Base-by-base conservation (phyloP, 2,113 vertebrate species). In the Butastur rufipennis region DNA sequence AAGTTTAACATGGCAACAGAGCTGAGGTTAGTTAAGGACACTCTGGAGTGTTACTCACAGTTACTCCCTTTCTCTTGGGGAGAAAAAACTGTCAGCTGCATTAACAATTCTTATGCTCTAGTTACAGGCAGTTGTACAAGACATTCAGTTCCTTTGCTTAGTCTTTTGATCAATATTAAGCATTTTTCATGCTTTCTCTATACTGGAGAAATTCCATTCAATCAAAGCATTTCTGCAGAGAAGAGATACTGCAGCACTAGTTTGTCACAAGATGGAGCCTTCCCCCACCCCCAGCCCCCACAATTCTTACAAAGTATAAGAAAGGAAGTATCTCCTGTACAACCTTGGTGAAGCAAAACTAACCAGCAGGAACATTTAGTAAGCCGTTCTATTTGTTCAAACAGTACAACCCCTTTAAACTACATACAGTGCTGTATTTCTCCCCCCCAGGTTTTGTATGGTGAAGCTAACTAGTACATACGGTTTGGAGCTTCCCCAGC, bases 11-110 rank as follows among this genome's bases (percentile, higher is more conserved):
- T 79, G 81, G 96, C 96, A 95, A 93, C 88, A 73, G 79, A 81
- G 91, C 88, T 65, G 81, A 81, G 94, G 95, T 97, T 78, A 96
- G 78, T 21, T 95, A 70, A 95, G 96, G 94, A 91, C 55, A 97
- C 34, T 53, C 82, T 93, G 85, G 63, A 95, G 47, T 14, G 0
- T 86, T 90, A 87, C 81, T 96, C 88, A 75, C 61, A 91, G 81
- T 84, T 94, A 84, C 48, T 96, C 68, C 89, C 42, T 94, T 91
- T 89, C 86, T 94, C 58, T 36, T 68, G 82, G 36, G 14, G 38
- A 78, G 59, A 52, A 31, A 80, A 72, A 63, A 20, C 16, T 62
- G 78, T 55, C 93, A 96, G 74, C 65, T 68, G 50, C 81, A 73
- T 61, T 80, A 94, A 56, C 62, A 91, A 50, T 66, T 77, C 55